Evolutionary conservation across 2,113 vertebrate genomes (phyloP), one percentile per base, ranked within the genome.

Genomic region (Donacobius atricapilla): DNA sequence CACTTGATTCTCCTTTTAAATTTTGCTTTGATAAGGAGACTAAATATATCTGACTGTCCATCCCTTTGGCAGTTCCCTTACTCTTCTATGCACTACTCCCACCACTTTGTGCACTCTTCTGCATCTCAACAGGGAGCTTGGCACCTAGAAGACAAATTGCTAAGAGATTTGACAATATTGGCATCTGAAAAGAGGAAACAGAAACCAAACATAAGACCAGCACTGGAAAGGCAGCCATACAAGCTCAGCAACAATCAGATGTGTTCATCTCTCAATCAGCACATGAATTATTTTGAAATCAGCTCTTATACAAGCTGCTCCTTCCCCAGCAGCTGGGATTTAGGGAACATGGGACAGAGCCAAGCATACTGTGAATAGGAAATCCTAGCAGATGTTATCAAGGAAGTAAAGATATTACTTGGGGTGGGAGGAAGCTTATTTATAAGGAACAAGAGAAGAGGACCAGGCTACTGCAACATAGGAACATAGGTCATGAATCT

Each of bases 311-410:
- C 68, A 87, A 81, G 64, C 83, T 88, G 76, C 93, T 93, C n/a
- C 83, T 89, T 94, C 60, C 83, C 69, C 60, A 95, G 83, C 94
- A 97, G 93, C 94, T 94, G 96, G 86, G 86, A 90, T 87, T 95
- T 87, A 89, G 86, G 94, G 76, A 47, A 92, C 56, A 84, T 95
- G 96, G 93, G 86, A 92, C 37, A 78, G 10, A 89, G 91, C 96
- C 96, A 96, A 96, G 64, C 2, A 1, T 87, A 68, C 48, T 90
- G 76, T 83, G 91, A 92, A 93, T 33, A 89, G 86, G 56, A 87
- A 89, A 51, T 54, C 64, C 87, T 75, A 89, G 72, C 91, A 95
- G 93, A 96, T 94, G 89, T 93, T 89, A 66, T 56, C 27, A 15
- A 92, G 86, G 68, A 96, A 95, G 86, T 48, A 56, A 93, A 73